Base-by-base conservation (phyloP, 1,140 invertebrate species). In the Antheraea pernyi region DNA sequence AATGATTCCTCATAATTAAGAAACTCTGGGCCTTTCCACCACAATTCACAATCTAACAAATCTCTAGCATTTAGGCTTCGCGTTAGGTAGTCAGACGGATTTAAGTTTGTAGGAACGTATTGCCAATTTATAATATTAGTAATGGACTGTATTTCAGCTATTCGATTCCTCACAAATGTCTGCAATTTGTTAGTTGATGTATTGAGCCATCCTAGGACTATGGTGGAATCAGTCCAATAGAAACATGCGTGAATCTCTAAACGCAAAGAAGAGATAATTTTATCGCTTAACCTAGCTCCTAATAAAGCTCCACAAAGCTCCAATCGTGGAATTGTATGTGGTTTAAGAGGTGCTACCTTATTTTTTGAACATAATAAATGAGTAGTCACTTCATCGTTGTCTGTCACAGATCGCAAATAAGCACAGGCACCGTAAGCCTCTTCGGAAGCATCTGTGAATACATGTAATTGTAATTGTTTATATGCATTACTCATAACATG, bases 131-230 rank as follows among this genome's bases (percentile, higher is more conserved):
- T 39, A 39, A 9, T 39, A 5, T 37, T 7, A 65, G 72, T 75
- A 22, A 60, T n/a, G 16, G 69, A 65, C 36, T 68, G 53, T 48
- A 87, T 88, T 79, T 85, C 81, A 13, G 73, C 59, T 0, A 89
- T 73, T 36, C 87, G 59, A 68, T 91, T 84, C 5, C 77, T 64
- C 3, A 88, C 78, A 73, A 83, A 85, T 0, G 74, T 71, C 63
- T 80, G 72, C 9, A 83, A 68, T 30, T 61, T 59, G 30, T 68
- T 64, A 36, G 77, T 64, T 18, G 75, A 30, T 13, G 66, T 75
- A 19, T 65, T 67, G 18, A 87, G 58, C 86, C 84, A 88, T 16
- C 73, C 59, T 16, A 85, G 66, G 1, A 76, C 76, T 53, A 80
- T 76, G 11, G 70, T 81, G 0, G 68, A 82, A 69, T 74, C 79